Conservation (phyloP, 2,113 vertebrate species). For the Diadophis punctatus region DNA sequence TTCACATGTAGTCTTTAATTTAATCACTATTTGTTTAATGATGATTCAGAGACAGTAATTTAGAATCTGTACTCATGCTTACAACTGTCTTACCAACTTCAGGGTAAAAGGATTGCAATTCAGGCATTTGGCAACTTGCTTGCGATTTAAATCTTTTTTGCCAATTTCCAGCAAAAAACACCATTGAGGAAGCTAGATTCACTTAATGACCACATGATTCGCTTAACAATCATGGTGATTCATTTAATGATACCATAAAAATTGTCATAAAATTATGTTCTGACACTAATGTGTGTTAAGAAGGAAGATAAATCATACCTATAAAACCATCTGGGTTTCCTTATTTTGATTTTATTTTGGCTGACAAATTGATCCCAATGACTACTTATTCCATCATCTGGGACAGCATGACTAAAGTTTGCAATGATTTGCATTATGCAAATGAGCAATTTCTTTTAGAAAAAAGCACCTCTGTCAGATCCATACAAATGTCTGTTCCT, state of each 20-base stretch:
- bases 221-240: neutral
- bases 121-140: neutral
- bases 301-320: neutral
- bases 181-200: neutral
- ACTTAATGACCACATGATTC: neutral
- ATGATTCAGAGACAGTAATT: neutral
- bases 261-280: neutral
- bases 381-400: neutral
- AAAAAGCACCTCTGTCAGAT: slow-evolving; percentile 32
- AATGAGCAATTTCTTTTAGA: slow-evolving; percentile 55
- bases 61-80: neutral
- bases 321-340: neutral
- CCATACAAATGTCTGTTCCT: slow-evolving; percentile 55
- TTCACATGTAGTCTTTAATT: neutral
- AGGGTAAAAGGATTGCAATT: neutral
- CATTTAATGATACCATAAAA: neutral
- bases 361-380: neutral
- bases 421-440: slow-evolving; percentile 44
- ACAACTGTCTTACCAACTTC: neutral
- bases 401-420: neutral
- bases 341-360: neutral
- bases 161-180: neutral
- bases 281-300: neutral
- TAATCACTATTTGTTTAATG: neutral
- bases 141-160: neutral